These are phyloP conservation scores for Incurvaria masculella DNA, from an alignment of 2,888 invertebrate species.

Conservation along the genomic window DNA sequence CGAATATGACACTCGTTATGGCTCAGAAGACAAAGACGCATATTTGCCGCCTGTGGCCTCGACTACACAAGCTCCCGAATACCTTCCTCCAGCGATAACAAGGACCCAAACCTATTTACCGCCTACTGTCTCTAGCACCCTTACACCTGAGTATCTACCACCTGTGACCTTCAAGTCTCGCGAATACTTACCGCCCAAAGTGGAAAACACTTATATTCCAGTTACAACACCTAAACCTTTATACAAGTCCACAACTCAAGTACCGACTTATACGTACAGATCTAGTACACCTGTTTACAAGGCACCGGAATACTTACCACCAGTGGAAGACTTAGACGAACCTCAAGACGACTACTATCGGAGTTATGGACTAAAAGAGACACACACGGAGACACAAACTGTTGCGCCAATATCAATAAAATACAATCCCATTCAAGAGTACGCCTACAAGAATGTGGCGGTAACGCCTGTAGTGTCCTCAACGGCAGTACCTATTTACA, in stretches of 20 bases:
- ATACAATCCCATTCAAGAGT: constrained; percentile 32
- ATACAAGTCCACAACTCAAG: constrained; percentile 19
- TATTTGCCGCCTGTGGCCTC: constrained; percentile 35
- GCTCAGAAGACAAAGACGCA: constrained; percentile 40
- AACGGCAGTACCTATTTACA: constrained; percentile 23
- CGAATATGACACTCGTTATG: constrained; percentile 32
- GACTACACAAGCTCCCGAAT: neutral
- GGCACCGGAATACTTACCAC: constrained; percentile 31
- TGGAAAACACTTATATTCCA: constrained; percentile 4
- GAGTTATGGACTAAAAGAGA: neutral
- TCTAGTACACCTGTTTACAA: constrained; percentile 28
- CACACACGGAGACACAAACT: neutral
- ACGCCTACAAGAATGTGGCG: constrained; percentile 22
- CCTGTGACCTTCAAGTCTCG: neutral
- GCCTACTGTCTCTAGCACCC: constrained; percentile 27
- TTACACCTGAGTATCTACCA: constrained; percentile 7
- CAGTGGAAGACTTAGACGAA: neutral
- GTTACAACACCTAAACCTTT: constrained; percentile 22
- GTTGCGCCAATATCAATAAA: constrained; percentile 15
- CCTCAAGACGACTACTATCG: neutral
- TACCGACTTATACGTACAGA: constrained; percentile 21
- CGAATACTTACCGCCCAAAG: constrained; percentile 9
- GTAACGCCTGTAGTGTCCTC: constrained; percentile 19
- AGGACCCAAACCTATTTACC: constrained; percentile 29
- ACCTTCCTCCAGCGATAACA: constrained; percentile 22